These are phyloP conservation scores for Apocheima hispidaria DNA, from an alignment of 2,888 invertebrate species.

Conservation along the genomic window DNA sequence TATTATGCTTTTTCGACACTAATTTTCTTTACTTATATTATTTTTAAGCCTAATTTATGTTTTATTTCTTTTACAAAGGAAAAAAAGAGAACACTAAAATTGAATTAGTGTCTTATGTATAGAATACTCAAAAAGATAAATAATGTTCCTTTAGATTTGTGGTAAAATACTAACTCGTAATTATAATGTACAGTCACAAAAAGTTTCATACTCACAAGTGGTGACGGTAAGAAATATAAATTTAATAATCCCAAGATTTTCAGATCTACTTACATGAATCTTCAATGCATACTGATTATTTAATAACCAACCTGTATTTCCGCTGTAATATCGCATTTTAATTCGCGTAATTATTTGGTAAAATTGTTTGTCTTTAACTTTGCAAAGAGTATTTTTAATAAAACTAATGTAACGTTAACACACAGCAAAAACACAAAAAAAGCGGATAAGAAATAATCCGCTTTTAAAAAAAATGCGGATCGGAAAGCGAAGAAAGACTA, in stretches of 20 bases:
- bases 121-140: constrained; percentile 10
- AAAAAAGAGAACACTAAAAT: background rate
- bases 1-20: constrained; percentile 33
- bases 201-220: constrained; percentile 3
- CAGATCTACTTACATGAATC: constrained; percentile 15
- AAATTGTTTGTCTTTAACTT: too few species aligned
- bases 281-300: constrained; percentile 5
- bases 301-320: too few species aligned
- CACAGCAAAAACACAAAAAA: too few species aligned
- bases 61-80: constrained; percentile 8
- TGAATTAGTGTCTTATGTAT: background rate
- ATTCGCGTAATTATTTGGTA: too few species aligned
- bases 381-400: too few species aligned
- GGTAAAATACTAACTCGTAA: too few species aligned
- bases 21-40: constrained; percentile 30
- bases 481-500: too few species aligned
- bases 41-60: constrained; percentile 20
- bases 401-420: too few species aligned
- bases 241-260: constrained; percentile 13
- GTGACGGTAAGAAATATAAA: constrained; percentile 11
- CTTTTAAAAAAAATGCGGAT: too few species aligned
- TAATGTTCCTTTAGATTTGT: background rate
- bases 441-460: too few species aligned
- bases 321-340: too few species aligned
- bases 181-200: constrained; percentile 17